Percentiles rank a stretch among this genome's conserved stretches.
phyloP scores from a whole-genome alignment of 1,140 invertebrate genomes.

The Hestina assimilis region DNA sequence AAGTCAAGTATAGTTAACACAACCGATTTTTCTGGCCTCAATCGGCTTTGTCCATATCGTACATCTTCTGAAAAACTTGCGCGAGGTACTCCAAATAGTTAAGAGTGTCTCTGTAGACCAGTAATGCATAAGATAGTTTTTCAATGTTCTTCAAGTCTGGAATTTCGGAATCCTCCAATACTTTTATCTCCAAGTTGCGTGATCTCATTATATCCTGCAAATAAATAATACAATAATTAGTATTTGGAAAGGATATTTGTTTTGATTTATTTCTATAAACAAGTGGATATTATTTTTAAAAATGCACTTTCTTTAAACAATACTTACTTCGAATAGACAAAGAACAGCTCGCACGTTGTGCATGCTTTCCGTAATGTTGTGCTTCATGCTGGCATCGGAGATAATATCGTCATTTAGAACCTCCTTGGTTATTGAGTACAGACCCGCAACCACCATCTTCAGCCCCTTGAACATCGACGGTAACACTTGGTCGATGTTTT shows the following conservation, averaged over 20 bases:
- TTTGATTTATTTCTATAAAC: background rate
- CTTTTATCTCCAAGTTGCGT: constrained; percentile 46
- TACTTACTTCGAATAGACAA: constrained; percentile 64
- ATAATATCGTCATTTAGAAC: constrained; percentile 43
- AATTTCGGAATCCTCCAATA: constrained; percentile 49
- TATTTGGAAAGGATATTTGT: background rate
- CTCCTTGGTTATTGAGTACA: constrained; percentile 43
- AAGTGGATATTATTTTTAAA: too few species aligned
- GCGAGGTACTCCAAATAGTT: constrained; percentile 63
- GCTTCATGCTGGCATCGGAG: constrained; percentile 44
- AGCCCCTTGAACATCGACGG: constrained; percentile 64
- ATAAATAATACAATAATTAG: constrained; percentile 23
- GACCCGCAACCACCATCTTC: constrained; percentile 59
- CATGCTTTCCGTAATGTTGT: constrained; percentile 48
- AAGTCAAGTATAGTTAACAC: constrained; percentile 29
- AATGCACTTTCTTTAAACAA: background rate
- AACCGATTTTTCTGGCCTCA: constrained; percentile 32
- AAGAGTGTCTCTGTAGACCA: constrained; percentile 64
- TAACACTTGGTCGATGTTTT: constrained; percentile 46
- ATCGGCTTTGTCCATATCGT: constrained; percentile 34
- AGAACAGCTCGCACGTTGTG: constrained; percentile 56
- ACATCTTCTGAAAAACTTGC: constrained; percentile 59
- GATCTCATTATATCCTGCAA: constrained; percentile 60
- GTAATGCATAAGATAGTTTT: constrained; percentile 39
- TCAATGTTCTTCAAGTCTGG: constrained; percentile 45